Percentiles rank a stretch among this genome's conserved stretches.
Conservation (phyloP, 2,797 vertebrate species). For the Aselliscus stoliczkanus region DNA sequence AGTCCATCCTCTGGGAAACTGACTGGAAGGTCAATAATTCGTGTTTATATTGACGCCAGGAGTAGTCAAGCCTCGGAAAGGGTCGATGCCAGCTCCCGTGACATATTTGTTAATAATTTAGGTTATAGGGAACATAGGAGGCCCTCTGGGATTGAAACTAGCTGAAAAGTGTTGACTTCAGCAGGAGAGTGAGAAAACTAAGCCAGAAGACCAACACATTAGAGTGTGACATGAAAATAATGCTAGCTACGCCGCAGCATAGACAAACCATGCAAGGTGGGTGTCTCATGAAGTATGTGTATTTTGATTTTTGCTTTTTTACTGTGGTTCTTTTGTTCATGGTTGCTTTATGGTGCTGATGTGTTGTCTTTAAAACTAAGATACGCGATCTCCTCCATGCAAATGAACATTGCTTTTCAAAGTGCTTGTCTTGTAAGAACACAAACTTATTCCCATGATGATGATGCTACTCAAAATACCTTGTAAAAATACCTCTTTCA, state of each 20-base stretch:
- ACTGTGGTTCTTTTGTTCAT: not conserved
- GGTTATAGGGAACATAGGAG: not conserved
- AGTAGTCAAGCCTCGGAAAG: not conserved
- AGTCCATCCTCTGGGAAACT: not conserved
- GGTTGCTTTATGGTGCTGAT: not conserved
- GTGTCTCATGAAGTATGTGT: fast-evolving
- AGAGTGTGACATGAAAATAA: not conserved
- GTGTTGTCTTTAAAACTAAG: not conserved
- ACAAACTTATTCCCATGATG: not conserved
- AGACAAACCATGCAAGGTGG: fast-evolving
- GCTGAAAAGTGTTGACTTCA: not conserved
- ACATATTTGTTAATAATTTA: conserved; percentile 7
- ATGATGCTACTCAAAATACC: fast-evolving
- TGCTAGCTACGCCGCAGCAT: not conserved
- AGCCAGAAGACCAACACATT: not conserved
- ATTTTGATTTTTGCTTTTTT: not conserved
- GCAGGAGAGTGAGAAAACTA: not conserved
- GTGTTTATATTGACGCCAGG: not conserved
- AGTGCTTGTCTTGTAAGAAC: not conserved
- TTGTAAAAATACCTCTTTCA: not conserved
- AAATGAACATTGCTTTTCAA: not conserved
- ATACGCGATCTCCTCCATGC: not conserved
- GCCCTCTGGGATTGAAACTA: not conserved
- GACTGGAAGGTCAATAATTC: not conserved
- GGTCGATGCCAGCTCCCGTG: not conserved